phyloP scores from a whole-genome alignment of 2,113 vertebrate species.

The Pseudorectes ferrugineus region DNA sequence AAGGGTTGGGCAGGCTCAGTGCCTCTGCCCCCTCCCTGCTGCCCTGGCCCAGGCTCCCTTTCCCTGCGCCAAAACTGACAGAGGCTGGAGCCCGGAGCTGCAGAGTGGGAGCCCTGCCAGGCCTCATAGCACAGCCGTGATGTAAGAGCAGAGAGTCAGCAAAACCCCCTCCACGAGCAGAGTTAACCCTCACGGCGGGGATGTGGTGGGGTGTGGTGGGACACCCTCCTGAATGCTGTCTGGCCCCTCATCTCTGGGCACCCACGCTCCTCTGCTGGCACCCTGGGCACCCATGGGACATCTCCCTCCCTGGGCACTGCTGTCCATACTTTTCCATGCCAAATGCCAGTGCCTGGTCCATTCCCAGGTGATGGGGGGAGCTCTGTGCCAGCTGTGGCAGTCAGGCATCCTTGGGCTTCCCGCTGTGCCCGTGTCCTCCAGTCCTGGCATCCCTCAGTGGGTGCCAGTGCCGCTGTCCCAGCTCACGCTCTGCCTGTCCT shows the following conservation, averaged over 20 bases:
- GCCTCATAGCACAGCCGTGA: constrained; percentile 72
- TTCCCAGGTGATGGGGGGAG: rapidly evolving
- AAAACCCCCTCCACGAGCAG: neutral
- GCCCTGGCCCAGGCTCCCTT: constrained; percentile 56
- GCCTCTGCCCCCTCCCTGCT: neutral
- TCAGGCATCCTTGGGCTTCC: neutral
- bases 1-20: neutral
- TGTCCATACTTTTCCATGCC: rapidly evolving
- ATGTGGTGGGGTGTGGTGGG: rapidly evolving
- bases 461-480: rapidly evolving
- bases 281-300: neutral
- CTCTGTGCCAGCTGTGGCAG: neutral
- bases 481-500: neutral
- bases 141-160: constrained; percentile 68
- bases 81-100: constrained; percentile 26
- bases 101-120: constrained; percentile 65
- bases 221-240: neutral
- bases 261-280: neutral
- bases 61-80: constrained; percentile 60
- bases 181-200: constrained; percentile 20
- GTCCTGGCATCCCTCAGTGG: rapidly evolving
- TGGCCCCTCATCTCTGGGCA: neutral
- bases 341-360: rapidly evolving
- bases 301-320: neutral
- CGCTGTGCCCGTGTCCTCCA: rapidly evolving